These are phyloP conservation scores for Gasterosteus nipponicus DNA, from an alignment of 2,113 vertebrate species.

Conservation along the genomic window DNA sequence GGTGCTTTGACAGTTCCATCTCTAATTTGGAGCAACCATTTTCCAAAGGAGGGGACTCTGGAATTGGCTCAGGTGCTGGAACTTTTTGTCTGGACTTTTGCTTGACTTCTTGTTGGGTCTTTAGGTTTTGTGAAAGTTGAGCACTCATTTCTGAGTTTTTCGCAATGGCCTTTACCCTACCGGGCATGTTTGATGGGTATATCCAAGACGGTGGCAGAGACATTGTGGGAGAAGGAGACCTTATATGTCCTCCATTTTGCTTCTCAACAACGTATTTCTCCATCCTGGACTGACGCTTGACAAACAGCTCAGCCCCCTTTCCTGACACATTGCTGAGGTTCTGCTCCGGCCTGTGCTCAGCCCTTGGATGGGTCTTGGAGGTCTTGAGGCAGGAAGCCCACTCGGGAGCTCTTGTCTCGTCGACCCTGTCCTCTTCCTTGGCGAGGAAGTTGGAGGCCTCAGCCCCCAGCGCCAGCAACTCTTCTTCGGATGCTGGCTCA, in stretches of 20 bases:
- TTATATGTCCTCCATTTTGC: conserved; percentile 72
- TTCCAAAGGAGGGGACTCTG: conserved; percentile 80
- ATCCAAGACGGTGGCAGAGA: conserved; percentile 97
- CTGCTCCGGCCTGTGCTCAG: conserved; percentile 86
- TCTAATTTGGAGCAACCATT: conserved; percentile 88
- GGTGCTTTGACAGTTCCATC: conserved; percentile 89
- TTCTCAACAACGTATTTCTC: conserved; percentile 91
- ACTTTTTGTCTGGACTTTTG: conserved; percentile 66
- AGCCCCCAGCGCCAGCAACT: conserved; percentile 92
- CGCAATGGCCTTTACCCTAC: conserved; percentile 82
- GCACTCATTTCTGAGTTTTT: conserved; percentile 80
- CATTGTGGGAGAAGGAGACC: conserved; percentile 92
- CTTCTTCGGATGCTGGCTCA: conserved; percentile 85
- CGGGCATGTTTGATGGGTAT: conserved; percentile 86
- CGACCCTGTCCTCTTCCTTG: conserved; percentile 67
- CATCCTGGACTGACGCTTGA: conserved; percentile 94
- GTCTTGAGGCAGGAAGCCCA: conserved; percentile 95
- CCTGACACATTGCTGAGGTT: conserved; percentile 89
- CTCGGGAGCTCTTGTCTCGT: conserved; percentile 77
- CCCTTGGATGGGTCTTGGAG: conserved; percentile 85
- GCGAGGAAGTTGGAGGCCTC: conserved; percentile 93
- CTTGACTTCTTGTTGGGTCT: conserved; percentile 76
- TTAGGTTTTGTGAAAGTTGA: conserved; percentile 75
- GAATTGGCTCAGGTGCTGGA: conserved; percentile 57
- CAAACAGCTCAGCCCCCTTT: conserved; percentile 94